Evolutionary conservation across 2,888 invertebrate genomes (phyloP), one percentile per base, ranked within the genome.

Genomic region (Priocnemis perturbator): DNA sequence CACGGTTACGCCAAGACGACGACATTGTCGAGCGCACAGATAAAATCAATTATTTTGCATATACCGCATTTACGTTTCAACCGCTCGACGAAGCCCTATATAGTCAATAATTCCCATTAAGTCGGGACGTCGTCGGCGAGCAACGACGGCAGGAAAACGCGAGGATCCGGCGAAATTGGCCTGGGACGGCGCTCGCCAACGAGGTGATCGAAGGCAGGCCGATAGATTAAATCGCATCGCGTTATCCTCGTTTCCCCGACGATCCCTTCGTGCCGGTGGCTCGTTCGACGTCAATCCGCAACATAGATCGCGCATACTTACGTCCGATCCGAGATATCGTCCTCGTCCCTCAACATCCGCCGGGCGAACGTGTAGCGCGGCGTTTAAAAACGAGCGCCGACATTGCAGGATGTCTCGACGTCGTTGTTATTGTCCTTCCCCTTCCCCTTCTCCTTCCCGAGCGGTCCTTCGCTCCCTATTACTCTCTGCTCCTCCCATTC

Each of bases 171-270:
- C 26, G 26, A 26, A 26, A 26, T 26, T 26, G 26, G 26, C 5
- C 26, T 26, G 3, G 26, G 3, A 26, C 5, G 5, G 26, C 5
- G 26, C 3, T 26, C 5, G 26, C 26, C 4, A 47, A 74, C 65
- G 74, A 73, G 64, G 64, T 67, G 21, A 44, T 58, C 53, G 21
- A 20, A 15, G 65, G 65, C 71, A 73, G 66, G 60, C 53, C 62
- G 59, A 71, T 71, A 78, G 78, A 79, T 79, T 77, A 69, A 79
- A 78, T 77, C 70, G 67, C 58, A 44, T 21, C 58, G 60, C 69
- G 72, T 78, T 79, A 74, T 79, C 62, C 70, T 63, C 71, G 67
- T 72, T 20, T 47, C 67, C 56, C 53, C 45, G 56, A 50, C 57
- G 64, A 52, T 61, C 50, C 50, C 63, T 69, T 71, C 74, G 62